These are phyloP conservation scores for Galendromus occidentalis DNA, from an alignment of 1,140 invertebrate species.

Conservation along the genomic window DNA sequence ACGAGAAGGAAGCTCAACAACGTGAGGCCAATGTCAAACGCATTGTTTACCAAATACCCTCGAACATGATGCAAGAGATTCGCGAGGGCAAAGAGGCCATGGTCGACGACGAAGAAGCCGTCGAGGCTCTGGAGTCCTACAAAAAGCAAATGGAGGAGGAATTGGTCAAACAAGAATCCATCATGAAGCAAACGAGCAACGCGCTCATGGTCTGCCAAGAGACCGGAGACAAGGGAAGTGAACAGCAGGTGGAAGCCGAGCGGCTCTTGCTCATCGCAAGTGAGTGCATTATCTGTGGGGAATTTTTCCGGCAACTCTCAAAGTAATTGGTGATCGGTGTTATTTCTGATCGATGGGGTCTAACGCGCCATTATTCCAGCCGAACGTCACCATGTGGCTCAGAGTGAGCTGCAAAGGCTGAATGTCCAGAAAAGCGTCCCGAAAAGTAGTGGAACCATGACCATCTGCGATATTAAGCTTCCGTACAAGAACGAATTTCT, in stretches of 20 bases:
- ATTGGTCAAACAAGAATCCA: neutral
- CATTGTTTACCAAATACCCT: neutral
- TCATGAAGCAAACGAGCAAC: constrained; percentile 3
- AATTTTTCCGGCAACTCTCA: neutral
- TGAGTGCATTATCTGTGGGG: neutral
- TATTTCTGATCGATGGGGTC: neutral
- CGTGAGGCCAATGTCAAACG: neutral
- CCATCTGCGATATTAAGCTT: neutral
- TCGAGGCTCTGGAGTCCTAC: neutral
- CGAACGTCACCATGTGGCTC: neutral
- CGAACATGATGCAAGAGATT: constrained; percentile 9
- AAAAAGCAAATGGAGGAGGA: constrained; percentile 1
- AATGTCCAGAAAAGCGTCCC: neutral
- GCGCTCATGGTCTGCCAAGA: constrained; percentile 2
- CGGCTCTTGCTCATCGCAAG: neutral
- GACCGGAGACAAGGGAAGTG: neutral
- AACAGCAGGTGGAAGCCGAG: constrained; percentile 8
- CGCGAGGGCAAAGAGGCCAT: neutral
- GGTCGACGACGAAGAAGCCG: neutral
- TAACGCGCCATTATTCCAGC: neutral
- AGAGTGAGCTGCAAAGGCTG: neutral
- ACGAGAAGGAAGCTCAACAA: neutral
- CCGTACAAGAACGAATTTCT: constrained; percentile 1
- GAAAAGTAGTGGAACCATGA: neutral
- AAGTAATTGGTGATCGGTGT: too few species aligned